Evolutionary conservation across 2,797 vertebrate genomes (phyloP).

Genomic region (Arnoldichthys spilopterus): DNA sequence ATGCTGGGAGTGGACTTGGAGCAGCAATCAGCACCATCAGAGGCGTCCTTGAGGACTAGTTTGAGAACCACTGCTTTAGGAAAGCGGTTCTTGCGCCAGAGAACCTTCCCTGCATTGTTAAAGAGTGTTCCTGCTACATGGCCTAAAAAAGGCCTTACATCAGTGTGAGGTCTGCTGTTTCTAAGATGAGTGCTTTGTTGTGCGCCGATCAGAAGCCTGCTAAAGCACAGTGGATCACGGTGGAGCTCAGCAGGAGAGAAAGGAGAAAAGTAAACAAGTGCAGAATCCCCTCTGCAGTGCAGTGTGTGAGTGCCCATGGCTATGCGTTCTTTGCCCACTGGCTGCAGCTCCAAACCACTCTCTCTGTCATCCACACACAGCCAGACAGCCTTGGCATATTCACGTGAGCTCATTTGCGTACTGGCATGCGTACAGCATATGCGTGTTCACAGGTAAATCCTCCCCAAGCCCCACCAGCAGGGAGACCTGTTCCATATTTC

Average conservation of each 20-base stretch:
- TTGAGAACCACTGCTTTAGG: background rate
- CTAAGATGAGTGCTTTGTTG: conserved; percentile 55
- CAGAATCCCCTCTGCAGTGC: conserved; percentile 55
- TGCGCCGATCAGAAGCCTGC: conserved; percentile 57
- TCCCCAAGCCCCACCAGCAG: conserved; percentile 51
- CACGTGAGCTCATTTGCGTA: conserved; percentile 34
- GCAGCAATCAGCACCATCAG: background rate
- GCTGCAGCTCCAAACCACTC: conserved; percentile 25
- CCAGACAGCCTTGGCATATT: conserved; percentile 30
- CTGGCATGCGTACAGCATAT: conserved; percentile 39
- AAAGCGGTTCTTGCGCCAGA: background rate
- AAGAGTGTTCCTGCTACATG: background rate
- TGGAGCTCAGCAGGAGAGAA: conserved; percentile 56
- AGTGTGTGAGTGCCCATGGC: conserved; percentile 56
- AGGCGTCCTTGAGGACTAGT: background rate
- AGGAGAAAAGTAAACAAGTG: conserved; percentile 70
- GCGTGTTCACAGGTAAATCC: conserved; percentile 55
- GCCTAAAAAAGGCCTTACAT: conserved; percentile 19
- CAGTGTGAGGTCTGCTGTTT: conserved; percentile 58
- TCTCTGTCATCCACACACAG: conserved; percentile 13
- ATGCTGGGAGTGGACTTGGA: background rate
- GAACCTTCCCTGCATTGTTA: background rate
- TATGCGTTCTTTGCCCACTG: conserved; percentile 56
- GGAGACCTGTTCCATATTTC: conserved; percentile 70
- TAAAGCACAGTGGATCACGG: conserved; percentile 57